Conservation (phyloP, 2,113 vertebrate species). For the Apistogramma diplotaenia region DNA sequence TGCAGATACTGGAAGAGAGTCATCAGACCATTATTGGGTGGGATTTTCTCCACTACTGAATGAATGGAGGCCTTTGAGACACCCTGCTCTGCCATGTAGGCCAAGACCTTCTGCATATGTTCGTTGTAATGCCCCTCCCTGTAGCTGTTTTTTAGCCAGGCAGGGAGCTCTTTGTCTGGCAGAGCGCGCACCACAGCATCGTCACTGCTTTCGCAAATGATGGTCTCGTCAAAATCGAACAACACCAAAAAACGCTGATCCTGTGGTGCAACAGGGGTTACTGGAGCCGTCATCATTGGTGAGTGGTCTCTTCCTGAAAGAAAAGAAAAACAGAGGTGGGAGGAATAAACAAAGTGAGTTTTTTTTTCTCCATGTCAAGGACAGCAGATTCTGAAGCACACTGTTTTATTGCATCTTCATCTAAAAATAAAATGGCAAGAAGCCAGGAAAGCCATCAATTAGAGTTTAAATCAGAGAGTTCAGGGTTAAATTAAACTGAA, state of each 20-base stretch:
- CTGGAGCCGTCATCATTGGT: slow-evolving; percentile 70
- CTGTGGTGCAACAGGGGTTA: neutral
- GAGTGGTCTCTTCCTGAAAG: slow-evolving; percentile 5
- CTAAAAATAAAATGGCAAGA: neutral
- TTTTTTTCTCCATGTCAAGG: neutral
- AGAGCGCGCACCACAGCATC: slow-evolving; percentile 79
- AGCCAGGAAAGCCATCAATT: neutral
- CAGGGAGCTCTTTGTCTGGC: slow-evolving; percentile 81
- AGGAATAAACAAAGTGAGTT: neutral
- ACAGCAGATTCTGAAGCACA: neutral
- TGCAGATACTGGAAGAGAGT: slow-evolving; percentile 84
- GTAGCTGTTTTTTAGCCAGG: slow-evolving; percentile 78
- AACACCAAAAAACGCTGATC: slow-evolving; percentile 80
- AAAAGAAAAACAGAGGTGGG: neutral
- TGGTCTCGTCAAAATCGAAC: slow-evolving; percentile 96
- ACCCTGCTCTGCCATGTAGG: slow-evolving; percentile 85
- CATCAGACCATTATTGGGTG: slow-evolving; percentile 81
- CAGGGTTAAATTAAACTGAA: neutral
- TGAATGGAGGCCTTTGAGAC: slow-evolving; percentile 78
- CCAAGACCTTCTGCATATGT: slow-evolving; percentile 83
- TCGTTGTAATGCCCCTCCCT: slow-evolving; percentile 86
- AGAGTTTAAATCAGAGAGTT: neutral
- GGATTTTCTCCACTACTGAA: slow-evolving; percentile 79
- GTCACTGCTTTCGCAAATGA: slow-evolving; percentile 90
- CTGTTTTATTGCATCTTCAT: neutral